phyloP scores from a whole-genome alignment of 2,888 invertebrate genomes.

The Globia sparganii region DNA sequence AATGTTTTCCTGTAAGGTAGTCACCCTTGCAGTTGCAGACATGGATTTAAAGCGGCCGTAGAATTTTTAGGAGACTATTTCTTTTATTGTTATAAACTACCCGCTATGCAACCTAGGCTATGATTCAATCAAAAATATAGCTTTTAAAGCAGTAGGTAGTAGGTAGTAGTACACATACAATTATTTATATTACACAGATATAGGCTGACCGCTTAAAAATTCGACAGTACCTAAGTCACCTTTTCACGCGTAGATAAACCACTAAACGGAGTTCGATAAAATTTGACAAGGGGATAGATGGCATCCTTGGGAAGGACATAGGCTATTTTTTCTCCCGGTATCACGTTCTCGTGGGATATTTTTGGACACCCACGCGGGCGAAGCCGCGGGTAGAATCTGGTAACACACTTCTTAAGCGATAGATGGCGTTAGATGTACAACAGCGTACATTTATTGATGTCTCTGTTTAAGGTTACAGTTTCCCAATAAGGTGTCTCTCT shows the following conservation, averaged over 20 bases:
- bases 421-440: slow-evolving; percentile 55
- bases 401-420: background rate
- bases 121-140: background rate
- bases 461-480: background rate
- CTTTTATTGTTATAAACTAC: background rate
- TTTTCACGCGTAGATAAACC: background rate
- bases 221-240: background rate
- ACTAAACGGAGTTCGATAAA: background rate
- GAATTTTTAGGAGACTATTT: background rate
- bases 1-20: slow-evolving; percentile 10
- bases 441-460: background rate
- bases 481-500: background rate
- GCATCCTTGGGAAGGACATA: background rate
- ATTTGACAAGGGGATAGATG: background rate
- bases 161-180: background rate
- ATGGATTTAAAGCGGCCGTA: slow-evolving; percentile 1
- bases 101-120: background rate
- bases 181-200: too few relatives aligned
- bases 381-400: background rate
- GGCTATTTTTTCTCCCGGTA: background rate
- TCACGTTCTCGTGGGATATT: background rate
- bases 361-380: background rate
- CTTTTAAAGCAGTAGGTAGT: background rate
- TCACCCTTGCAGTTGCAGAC: background rate
- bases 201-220: background rate